Conservation (phyloP, 2,797 vertebrate genomes). For the Tamandua tetradactyla region DNA sequence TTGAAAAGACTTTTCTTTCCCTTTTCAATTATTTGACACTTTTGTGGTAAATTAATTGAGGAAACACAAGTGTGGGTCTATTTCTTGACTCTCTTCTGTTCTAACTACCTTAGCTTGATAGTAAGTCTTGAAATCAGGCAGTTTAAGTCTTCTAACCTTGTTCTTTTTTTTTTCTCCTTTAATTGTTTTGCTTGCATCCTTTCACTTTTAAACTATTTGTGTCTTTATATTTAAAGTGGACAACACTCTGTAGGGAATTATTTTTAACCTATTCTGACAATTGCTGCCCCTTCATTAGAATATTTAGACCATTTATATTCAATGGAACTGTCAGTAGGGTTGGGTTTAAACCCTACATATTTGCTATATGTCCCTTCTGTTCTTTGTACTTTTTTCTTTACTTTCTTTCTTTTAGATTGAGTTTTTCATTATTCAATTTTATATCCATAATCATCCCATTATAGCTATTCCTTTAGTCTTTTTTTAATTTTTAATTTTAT, state of each 20-base stretch:
- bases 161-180: too few relatives aligned
- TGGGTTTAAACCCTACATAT: neutral
- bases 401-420: neutral
- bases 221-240: neutral
- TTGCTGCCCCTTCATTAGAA: neutral
- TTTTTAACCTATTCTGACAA: neutral
- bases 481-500: neutral
- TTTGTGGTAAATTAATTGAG: neutral
- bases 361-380: neutral
- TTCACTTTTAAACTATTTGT: neutral
- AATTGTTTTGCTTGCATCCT: neutral
- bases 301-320: neutral
- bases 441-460: neutral
- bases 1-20: neutral
- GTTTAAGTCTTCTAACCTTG: too few relatives aligned
- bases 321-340: too few relatives aligned
- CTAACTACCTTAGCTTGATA: too few relatives aligned
- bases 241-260: too few relatives aligned
- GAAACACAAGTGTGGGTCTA: too few relatives aligned
- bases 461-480: neutral
- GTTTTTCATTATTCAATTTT: neutral
- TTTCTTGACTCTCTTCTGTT: too few relatives aligned
- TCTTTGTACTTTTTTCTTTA: neutral
- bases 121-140: too few relatives aligned
- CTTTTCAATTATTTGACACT: neutral